Percentiles rank a stretch among this genome's conserved stretches.
Conservation (phyloP, 2,113 vertebrate genomes). For the Oreochromis spilurus region DNA sequence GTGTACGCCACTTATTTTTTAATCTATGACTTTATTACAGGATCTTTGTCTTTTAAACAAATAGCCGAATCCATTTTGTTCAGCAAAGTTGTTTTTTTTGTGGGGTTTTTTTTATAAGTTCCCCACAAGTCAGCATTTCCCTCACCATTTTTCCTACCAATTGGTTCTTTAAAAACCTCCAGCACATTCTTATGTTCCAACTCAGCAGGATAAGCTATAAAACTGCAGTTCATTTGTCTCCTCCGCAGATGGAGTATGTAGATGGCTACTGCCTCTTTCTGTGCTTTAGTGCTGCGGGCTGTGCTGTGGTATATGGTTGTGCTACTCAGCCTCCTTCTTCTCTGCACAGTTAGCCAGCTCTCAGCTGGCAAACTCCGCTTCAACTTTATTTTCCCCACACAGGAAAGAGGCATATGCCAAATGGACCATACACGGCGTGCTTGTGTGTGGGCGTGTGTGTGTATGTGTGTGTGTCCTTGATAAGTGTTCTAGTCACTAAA, state of each 20-base stretch:
- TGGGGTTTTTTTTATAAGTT: background rate
- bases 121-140: constrained; percentile 47
- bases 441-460: background rate
- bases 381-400: constrained; percentile 35
- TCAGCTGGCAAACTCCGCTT: constrained; percentile 30
- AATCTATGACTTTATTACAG: background rate
- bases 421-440: constrained; percentile 8
- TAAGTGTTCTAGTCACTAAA: background rate
- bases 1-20: background rate
- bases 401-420: constrained; percentile 34
- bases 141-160: constrained; percentile 45
- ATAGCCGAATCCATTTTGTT: constrained; percentile 4
- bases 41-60: background rate
- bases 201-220: constrained; percentile 59
- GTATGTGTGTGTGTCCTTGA: background rate
- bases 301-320: constrained; percentile 27
- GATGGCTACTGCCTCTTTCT: constrained; percentile 33
- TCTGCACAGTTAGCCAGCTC: constrained; percentile 35
- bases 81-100: constrained; percentile 9
- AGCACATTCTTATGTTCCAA: constrained; percentile 43
- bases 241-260: constrained; percentile 51
- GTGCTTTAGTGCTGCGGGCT: constrained; percentile 44
- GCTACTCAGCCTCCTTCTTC: constrained; percentile 18
- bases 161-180: constrained; percentile 45
- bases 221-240: constrained; percentile 59